These are phyloP conservation scores for Eulemur rubriventer DNA, from an alignment of 2,797 vertebrate species.

Conservation along the genomic window DNA sequence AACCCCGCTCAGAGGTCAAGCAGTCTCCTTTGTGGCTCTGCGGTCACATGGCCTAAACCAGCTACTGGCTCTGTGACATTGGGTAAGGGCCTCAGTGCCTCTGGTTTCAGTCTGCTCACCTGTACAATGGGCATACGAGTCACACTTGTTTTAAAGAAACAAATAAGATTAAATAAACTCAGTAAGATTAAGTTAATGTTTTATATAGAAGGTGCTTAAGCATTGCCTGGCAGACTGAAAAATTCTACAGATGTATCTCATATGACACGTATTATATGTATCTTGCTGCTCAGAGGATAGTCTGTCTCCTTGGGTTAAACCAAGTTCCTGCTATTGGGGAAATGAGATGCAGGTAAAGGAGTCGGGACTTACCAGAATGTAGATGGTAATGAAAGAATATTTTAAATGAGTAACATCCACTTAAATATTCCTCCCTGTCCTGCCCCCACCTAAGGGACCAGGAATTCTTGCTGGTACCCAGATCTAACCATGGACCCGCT, in stretches of 20 bases:
- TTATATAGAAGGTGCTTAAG: background rate
- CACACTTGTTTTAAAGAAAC: constrained; percentile 28
- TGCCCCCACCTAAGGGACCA: background rate
- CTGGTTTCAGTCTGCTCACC: background rate
- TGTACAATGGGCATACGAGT: background rate
- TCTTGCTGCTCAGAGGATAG: background rate
- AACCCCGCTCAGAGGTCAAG: background rate
- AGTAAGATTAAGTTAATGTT: background rate
- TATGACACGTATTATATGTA: background rate
- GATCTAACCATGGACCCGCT: background rate
- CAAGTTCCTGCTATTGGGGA: background rate
- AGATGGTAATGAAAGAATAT: background rate
- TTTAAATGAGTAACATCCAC: background rate
- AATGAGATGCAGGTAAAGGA: background rate
- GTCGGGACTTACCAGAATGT: background rate
- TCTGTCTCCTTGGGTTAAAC: background rate
- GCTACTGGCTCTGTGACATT: background rate
- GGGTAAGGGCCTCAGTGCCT: background rate
- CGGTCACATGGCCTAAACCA: background rate
- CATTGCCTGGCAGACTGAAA: background rate
- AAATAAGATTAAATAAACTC: background rate
- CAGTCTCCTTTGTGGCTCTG: background rate
- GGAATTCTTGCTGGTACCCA: background rate
- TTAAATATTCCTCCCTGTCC: background rate
- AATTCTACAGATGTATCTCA: background rate